Evolutionary conservation across 2,888 invertebrate genomes (phyloP), one percentile per base, ranked within the genome.

Genomic region (Poecilobothrus nobilitatus): DNA sequence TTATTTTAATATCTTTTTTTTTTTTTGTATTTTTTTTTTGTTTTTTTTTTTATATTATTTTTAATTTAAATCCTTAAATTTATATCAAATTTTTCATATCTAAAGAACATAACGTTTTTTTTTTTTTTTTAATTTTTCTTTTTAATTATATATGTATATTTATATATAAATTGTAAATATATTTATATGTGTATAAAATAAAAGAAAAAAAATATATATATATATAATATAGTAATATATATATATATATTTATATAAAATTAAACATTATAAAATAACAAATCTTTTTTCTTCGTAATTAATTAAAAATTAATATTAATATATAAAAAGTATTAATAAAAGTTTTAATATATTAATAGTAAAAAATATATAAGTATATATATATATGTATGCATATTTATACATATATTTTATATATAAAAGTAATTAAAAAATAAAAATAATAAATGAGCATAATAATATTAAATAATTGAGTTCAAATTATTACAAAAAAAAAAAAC

Each of bases 61-160:
- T 53, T 6, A 53, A 53, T 53, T 53, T 53, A 12, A 53, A 53
- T 18, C 18, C 53, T 53, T 53, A 53, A 37, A 53, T 18, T 53
- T 53, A 53, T 53, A 53, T 53, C 53, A 53, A 53, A 53, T 53
- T 53, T 41, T 53, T 53, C 53, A 53, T 53, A 53, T 53, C 53
- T 53, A 53, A 53, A 53, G 53, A 53, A 53, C 53, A 53, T 53
- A 53, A 53, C 53, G 18, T n/a, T 18, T 53, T 18, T 53, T 41
- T 27, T 27, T 27, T 27, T 27, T 15, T 41, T 41, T 41, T 12
- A 53, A 53, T 12, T 53, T 53, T 12, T 53, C 9, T 6, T 18
- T 18, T 53, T 53, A 9, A 53, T 53, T 53, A 18, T 53, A 53
- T 53, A 10, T 53, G 18, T 53, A 53, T 18, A 53, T 53, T 12